Evolutionary conservation across 2,797 vertebrate species (phyloP).

Genomic region (Smutsia gigantea): DNA sequence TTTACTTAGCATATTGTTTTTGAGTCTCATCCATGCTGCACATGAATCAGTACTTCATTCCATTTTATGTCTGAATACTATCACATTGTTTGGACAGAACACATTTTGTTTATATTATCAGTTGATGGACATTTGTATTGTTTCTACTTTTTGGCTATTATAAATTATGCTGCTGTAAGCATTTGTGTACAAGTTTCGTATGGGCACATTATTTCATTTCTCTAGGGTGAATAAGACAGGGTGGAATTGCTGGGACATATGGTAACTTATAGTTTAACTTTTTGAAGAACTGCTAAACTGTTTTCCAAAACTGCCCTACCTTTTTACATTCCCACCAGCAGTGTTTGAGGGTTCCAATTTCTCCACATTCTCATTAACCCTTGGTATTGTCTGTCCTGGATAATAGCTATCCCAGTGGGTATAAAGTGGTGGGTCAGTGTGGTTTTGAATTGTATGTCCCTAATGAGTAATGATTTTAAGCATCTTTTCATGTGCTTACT

Average conservation of each 20-base stretch:
- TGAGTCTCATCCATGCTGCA: neutral
- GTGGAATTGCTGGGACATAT: neutral
- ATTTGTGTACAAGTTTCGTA: neutral
- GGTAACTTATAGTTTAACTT: neutral
- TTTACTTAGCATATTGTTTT: neutral
- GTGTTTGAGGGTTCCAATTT: neutral
- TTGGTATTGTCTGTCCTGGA: neutral
- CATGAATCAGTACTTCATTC: neutral
- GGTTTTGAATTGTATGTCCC: neutral
- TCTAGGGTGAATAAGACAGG: neutral
- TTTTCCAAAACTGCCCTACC: neutral
- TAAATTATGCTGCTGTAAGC: neutral
- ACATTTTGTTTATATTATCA: neutral
- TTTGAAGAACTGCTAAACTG: neutral
- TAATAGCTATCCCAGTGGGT: neutral
- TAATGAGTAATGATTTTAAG: neutral
- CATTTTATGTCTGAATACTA: neutral
- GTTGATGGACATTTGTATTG: neutral
- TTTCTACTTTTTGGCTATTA: neutral
- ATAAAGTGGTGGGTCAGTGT: neutral
- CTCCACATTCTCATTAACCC: neutral
- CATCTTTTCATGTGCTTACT: neutral
- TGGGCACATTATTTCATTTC: neutral
- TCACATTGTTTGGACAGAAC: neutral
- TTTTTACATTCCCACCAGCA: neutral